Conservation (phyloP, 2,888 invertebrate genomes). For the Bruchidius siliquastri region DNA sequence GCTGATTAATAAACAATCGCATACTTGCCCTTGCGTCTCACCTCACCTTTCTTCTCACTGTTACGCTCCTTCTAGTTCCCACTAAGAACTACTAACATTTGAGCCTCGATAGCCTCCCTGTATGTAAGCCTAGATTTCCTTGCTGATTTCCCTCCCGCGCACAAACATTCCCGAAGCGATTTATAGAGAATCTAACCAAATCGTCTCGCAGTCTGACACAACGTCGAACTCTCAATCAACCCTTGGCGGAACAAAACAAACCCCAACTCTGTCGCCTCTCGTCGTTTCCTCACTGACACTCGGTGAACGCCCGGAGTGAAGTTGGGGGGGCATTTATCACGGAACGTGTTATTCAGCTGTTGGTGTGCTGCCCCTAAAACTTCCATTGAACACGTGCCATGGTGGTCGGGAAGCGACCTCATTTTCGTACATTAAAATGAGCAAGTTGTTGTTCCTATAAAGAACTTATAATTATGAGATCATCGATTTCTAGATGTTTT, state of each 20-base stretch:
- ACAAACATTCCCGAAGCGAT: background rate
- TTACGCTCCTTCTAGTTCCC: no score
- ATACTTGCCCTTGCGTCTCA: no score
- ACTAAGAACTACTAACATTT: no score
- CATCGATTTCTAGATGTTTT: no score
- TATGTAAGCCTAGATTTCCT: background rate
- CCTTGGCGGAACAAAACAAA: background rate
- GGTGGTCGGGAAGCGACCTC: no score
- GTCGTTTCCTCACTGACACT: background rate
- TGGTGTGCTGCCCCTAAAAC: no score
- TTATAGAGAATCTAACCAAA: background rate
- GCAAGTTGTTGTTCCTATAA: no score
- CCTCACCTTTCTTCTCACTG: no score
- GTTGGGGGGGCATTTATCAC: background rate
- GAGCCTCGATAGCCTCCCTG: background rate
- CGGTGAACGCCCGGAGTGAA: background rate
- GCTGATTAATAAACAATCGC: no score
- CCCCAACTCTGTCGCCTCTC: background rate
- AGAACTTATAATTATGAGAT: no score
- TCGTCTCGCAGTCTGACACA: background rate
- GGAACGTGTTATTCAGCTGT: background rate
- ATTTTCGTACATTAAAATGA: no score
- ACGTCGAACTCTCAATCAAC: background rate
- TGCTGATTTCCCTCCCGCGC: background rate
- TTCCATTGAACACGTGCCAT: no score